Percentiles rank a stretch among this genome's conserved stretches.
Conservation (phyloP, 2,888 invertebrate genomes). For the Yponomeuta cagnagella region DNA sequence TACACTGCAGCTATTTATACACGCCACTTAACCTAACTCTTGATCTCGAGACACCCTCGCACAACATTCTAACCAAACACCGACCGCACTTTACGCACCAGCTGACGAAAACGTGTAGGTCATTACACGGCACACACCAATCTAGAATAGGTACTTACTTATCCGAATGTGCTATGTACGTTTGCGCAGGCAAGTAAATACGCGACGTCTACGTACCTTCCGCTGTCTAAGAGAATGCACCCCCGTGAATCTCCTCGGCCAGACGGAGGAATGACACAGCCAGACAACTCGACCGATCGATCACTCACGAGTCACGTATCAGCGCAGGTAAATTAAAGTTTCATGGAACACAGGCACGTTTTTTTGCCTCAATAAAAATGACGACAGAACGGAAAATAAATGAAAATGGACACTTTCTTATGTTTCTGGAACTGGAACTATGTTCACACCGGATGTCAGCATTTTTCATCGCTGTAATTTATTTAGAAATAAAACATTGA, state of each 20-base stretch:
- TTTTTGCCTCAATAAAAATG: constrained; percentile 53
- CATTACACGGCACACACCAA: constrained; percentile 29
- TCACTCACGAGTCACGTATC: constrained; percentile 26
- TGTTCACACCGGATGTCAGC: constrained; percentile 68
- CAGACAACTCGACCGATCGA: constrained; percentile 41
- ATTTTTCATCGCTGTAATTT: constrained; percentile 35
- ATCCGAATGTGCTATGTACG: constrained; percentile 16
- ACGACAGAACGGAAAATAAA: constrained; percentile 74
- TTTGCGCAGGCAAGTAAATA: constrained; percentile 11
- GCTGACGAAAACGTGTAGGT: constrained; percentile 74
- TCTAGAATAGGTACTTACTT: constrained; percentile 33
- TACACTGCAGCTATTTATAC: constrained; percentile 30
- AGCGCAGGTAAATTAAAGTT: constrained; percentile 53
- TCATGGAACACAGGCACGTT: constrained; percentile 54
- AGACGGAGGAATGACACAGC: constrained; percentile 39
- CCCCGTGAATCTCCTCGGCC: constrained; percentile 42
- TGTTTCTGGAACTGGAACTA: constrained; percentile 68
- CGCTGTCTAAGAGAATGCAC: constrained; percentile 62
- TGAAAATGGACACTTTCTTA: constrained; percentile 70
- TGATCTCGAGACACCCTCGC: constrained; percentile 14
- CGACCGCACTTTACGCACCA: constrained; percentile 63
- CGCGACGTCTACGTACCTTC: constrained; percentile 52
- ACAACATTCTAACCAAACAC: constrained; percentile 44
- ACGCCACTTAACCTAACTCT: constrained; percentile 20
- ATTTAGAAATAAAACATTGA: constrained; percentile 45